Conservation (phyloP, 1,140 invertebrate genomes). For the Cydia splendana region DNA sequence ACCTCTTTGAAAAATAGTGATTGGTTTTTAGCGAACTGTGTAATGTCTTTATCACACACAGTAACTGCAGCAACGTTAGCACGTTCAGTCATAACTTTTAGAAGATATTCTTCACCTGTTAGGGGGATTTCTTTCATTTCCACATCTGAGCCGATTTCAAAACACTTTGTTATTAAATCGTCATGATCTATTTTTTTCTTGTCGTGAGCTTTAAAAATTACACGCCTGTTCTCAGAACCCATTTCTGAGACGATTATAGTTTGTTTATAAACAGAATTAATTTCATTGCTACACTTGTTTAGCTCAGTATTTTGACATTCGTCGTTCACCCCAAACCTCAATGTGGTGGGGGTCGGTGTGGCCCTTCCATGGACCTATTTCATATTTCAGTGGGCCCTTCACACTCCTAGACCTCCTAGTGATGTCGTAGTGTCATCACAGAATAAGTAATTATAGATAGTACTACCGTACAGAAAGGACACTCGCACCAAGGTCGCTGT, state of each 20-base stretch:
- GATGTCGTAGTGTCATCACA: no score
- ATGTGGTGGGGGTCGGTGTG: no score
- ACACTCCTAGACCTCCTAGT: no score
- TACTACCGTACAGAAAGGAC: no score
- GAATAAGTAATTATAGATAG: no score
- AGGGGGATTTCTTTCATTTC: slow-evolving; percentile 63
- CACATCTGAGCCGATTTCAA: slow-evolving; percentile 57
- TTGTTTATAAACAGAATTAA: no score
- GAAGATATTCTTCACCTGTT: slow-evolving; percentile 67
- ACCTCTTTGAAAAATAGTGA: slow-evolving; percentile 63
- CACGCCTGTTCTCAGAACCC: slow-evolving; percentile 10
- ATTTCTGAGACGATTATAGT: not conserved
- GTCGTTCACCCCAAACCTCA: no score
- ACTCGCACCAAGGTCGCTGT: no score
- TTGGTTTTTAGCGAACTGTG: slow-evolving; percentile 61
- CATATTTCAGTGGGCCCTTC: no score
- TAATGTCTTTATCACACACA: slow-evolving; percentile 59
- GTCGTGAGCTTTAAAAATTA: slow-evolving; percentile 40
- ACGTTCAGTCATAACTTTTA: slow-evolving; percentile 67
- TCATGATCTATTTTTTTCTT: slow-evolving; percentile 47
- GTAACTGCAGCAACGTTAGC: slow-evolving; percentile 54
- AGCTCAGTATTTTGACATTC: no score
- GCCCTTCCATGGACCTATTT: no score
- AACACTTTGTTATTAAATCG: slow-evolving; percentile 54
- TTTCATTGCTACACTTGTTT: no score